These are phyloP conservation scores for Hirtodrosophila histrioides DNA, from an alignment of 2,888 invertebrate species.

Conservation along the genomic window DNA sequence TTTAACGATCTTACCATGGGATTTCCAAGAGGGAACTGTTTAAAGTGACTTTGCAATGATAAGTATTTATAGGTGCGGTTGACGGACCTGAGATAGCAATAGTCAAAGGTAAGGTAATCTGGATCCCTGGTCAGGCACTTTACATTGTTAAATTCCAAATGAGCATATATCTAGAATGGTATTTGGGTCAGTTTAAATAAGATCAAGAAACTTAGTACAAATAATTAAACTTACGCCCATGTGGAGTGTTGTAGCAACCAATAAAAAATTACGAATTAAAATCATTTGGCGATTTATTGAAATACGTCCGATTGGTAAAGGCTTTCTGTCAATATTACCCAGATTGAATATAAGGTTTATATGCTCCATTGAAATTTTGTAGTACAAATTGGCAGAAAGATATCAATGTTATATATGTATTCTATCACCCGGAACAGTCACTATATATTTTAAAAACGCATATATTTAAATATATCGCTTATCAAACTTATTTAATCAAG, in stretches of 20 bases:
- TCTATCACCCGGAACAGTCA: too few species aligned
- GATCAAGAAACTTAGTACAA: neutral
- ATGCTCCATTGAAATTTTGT: neutral
- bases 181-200: neutral
- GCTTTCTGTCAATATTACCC: neutral
- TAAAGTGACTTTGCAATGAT: neutral
- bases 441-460: too few species aligned
- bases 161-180: slow-evolving; percentile 28
- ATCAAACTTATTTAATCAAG: too few species aligned
- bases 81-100: slow-evolving; percentile 47
- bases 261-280: neutral
- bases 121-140: slow-evolving; percentile 24
- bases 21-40: slow-evolving; percentile 26
- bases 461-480: too few species aligned
- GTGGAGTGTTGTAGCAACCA: neutral
- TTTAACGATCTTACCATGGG: slow-evolving; percentile 16
- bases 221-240: slow-evolving; percentile 16
- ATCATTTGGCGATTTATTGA: slow-evolving; percentile 11
- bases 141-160: slow-evolving; percentile 53
- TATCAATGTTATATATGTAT: slow-evolving; percentile 1
- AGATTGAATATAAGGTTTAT: neutral
- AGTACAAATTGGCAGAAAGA: neutral
- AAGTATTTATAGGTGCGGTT: slow-evolving; percentile 63
- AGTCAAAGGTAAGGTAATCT: slow-evolving; percentile 23
- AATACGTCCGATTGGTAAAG: neutral